Conservation (phyloP, 2,888 invertebrate genomes). For the Cloeon dipterum region DNA sequence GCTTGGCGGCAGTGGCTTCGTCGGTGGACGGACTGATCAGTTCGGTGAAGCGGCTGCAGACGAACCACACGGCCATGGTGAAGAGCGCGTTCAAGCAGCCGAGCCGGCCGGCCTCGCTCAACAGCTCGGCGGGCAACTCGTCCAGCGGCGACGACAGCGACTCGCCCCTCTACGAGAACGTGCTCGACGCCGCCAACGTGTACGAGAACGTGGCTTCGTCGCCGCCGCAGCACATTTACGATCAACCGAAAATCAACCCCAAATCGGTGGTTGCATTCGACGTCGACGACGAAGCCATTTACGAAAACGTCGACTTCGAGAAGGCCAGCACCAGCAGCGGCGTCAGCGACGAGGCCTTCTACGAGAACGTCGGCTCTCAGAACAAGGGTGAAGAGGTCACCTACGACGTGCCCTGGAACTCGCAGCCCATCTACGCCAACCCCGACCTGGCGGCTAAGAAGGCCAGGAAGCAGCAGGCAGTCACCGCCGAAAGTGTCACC, state of each 20-base stretch:
- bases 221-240: not conserved
- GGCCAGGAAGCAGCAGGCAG: not conserved
- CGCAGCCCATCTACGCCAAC: conserved; percentile 8
- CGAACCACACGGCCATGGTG: conserved; percentile 8
- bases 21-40: conserved; percentile 10
- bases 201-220: not conserved
- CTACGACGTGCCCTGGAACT: conserved; percentile 9
- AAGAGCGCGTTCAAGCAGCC: conserved; percentile 5
- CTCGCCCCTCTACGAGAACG: not conserved
- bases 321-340: not conserved
- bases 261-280: conserved; percentile 8
- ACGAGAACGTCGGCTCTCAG: not conserved
- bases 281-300: not conserved
- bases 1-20: too few species aligned
- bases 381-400: conserved; percentile 5
- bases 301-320: not conserved
- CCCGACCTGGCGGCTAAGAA: not conserved
- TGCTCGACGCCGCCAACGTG: not conserved
- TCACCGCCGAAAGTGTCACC: not conserved
- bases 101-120: not conserved
- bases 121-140: not conserved
- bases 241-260: conserved; percentile 7
- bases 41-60: conserved; percentile 9
- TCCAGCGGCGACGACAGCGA: not conserved
- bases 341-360: not conserved